Percentiles rank a stretch among this genome's conserved stretches.
Conservation (phyloP, 2,113 vertebrate species). For the Podarcis cretensis region DNA sequence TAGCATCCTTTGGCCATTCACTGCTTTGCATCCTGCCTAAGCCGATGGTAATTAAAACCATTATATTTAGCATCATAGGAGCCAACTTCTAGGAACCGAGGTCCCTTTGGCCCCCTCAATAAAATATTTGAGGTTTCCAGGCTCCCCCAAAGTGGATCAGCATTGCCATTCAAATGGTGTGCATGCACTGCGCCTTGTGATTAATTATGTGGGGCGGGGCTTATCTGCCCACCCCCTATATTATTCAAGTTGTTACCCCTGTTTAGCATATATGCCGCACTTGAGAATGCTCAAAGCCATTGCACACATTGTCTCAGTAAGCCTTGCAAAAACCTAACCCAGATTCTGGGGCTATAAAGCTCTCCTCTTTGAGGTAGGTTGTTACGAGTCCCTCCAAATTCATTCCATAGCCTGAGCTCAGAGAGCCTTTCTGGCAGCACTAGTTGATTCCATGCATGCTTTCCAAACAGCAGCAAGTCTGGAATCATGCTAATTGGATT, state of each 20-base stretch:
- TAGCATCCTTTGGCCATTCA: conserved; percentile 1
- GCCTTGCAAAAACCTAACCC: background rate
- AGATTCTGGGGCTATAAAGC: background rate
- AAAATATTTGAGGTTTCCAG: no score
- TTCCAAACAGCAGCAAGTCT: background rate
- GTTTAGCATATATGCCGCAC: background rate
- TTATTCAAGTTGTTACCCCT: no score
- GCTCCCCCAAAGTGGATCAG: no score
- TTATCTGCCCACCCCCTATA: no score
- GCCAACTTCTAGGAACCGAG: no score
- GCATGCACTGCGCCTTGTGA: no score
- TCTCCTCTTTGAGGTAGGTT: background rate
- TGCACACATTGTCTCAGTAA: background rate
- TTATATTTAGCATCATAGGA: background rate
- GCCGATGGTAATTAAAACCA: background rate
- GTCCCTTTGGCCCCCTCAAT: no score
- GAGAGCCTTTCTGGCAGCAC: background rate
- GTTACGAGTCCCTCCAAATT: background rate
- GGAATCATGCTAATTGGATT: background rate
- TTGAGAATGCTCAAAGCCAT: background rate
- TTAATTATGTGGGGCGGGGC: no score
- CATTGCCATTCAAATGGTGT: no score
- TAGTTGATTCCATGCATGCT: background rate
- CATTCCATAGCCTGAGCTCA: background rate
- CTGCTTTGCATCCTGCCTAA: conserved; percentile 13